A percentile compares a stretch with the other conserved stretches of the same genome.
Evolutionary conservation across 37 sponge, comb jelly and placozoan species (phyloP).

Genomic region (Ephydatia muelleri): DNA sequence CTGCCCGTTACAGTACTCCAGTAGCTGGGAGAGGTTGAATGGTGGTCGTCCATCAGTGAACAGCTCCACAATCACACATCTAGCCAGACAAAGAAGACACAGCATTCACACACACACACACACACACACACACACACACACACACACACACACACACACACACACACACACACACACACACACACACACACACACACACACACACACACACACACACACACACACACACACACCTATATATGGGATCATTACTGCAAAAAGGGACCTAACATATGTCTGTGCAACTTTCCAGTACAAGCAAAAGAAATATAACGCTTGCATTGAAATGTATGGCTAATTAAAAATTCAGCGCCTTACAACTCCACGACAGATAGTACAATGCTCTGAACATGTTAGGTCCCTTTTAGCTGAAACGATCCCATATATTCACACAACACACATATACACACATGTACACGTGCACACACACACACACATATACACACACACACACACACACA

Average conservation of each 20-base stretch:
- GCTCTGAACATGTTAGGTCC: too few relatives aligned
- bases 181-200: background rate
- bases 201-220: background rate
- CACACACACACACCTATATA: background rate
- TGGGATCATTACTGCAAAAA: too few relatives aligned
- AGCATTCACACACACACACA: background rate
- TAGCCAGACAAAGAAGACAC: slow-evolving; percentile 6
- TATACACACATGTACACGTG: background rate
- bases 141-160: background rate
- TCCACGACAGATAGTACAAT: too few relatives aligned
- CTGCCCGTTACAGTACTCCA: slow-evolving; percentile 66
- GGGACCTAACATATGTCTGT: too few relatives aligned
- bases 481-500: background rate
- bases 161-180: background rate
- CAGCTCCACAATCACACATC: slow-evolving; percentile 93
- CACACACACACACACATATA: background rate
- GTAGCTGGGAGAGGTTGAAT: slow-evolving; percentile 87
- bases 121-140: background rate
- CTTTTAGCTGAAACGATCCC: too few relatives aligned
- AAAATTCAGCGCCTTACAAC: too few relatives aligned
- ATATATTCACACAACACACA: background rate
- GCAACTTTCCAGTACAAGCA: too few relatives aligned
- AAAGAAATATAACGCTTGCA: too few relatives aligned
- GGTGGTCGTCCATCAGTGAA: slow-evolving; percentile 83
- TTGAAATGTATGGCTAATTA: too few relatives aligned